A percentile compares a stretch with the other conserved stretches of the same genome.
Conservation (phyloP, 2,888 invertebrate genomes). For the Leucophenga maculata region DNA sequence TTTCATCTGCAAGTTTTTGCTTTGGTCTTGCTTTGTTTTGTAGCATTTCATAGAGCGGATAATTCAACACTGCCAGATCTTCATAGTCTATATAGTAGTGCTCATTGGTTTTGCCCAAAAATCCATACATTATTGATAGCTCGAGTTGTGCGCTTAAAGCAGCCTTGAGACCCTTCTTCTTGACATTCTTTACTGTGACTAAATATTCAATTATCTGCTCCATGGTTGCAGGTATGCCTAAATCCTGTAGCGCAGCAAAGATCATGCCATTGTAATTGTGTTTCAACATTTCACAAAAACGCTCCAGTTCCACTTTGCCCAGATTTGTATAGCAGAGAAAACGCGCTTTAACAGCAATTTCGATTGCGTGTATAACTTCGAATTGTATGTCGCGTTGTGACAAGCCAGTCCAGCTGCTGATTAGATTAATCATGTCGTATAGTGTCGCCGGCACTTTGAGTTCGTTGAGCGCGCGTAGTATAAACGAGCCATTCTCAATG, state of each 20-base stretch:
- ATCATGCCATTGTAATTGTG: not conserved
- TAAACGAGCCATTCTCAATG: not conserved
- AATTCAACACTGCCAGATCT: not conserved
- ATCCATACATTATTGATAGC: conserved; percentile 1
- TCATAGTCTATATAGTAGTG: not conserved
- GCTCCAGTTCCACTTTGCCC: not conserved
- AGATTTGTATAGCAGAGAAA: not conserved
- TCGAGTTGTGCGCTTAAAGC: not conserved
- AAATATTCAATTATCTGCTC: not conserved
- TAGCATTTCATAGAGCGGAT: not conserved
- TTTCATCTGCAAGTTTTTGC: too few species aligned
- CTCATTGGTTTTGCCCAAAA: not conserved
- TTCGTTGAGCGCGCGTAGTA: not conserved
- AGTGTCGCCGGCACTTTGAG: not conserved
- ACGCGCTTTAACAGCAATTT: not conserved
- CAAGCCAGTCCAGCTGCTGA: not conserved
- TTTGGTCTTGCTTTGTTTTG: too few species aligned
- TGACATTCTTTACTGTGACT: not conserved
- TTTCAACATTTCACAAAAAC: not conserved
- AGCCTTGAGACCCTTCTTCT: not conserved
- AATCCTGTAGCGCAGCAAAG: not conserved
- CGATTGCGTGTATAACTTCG: not conserved
- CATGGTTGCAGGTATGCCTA: not conserved
- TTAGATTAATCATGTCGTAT: not conserved
- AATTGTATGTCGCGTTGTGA: not conserved